Percentiles rank a stretch among this genome's conserved stretches.
Evolutionary conservation across 2,113 vertebrate species (phyloP).

Genomic region (human): GRCh38 chr12:30787501-30788000

Average conservation of each 20-base stretch:
- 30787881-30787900: not conserved
- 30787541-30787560: not conserved
- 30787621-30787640: slow-evolving; percentile 57
- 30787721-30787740: slow-evolving; percentile 62
- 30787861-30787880: slow-evolving; percentile 66
- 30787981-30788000: slow-evolving; percentile 7
- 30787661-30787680: slow-evolving; percentile 60
- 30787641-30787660: slow-evolving; percentile 65
- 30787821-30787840: slow-evolving; percentile 69
- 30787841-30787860: slow-evolving; percentile 74
- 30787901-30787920: slow-evolving; percentile 69
- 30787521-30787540: not conserved
- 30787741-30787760: slow-evolving; percentile 58
- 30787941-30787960: slow-evolving; percentile 42
- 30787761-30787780: slow-evolving; percentile 68
- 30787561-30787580: not conserved
- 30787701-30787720: slow-evolving; percentile 62
- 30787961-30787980: slow-evolving; percentile 26
- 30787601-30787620: not conserved
- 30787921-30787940: slow-evolving; percentile 73
- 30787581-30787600: not conserved
- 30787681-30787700: slow-evolving; percentile 66
- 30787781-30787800: slow-evolving; percentile 78
- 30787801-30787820: slow-evolving; percentile 77
- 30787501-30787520: slow-evolving; percentile 17